Base-by-base conservation (phyloP, 2,113 vertebrate genomes). In the Lycaon pictus region DNA sequence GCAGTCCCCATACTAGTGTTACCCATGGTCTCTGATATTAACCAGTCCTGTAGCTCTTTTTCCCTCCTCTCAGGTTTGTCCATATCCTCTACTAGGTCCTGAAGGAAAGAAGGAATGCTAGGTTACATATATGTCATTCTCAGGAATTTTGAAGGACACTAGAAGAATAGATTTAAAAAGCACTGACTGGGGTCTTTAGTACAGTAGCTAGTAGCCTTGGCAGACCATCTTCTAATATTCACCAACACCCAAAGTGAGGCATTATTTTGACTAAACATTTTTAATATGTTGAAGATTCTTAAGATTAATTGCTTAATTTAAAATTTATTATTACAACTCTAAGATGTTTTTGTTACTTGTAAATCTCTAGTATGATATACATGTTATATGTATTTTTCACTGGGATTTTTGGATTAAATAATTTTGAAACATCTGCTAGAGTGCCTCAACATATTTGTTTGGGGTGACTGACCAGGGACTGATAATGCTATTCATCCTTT, bases 191-290 rank as follows among this genome's bases (percentile, higher is more conserved):
- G 2, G 1, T 79, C 35, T 63, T 94, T 58, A 90, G 5, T 82
- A 23, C 4, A 67, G 3, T 51, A 91, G 51, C 69, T 79, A 71
- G 56, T 90, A 62, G 17, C 71, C 20, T 92, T 55, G 76, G 53
- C 35, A 92, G 85, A 90, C 29, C 25, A 90, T 35, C 32, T 94
- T 90, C 58, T 67, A 35, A 48, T 69, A 67, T 37, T 92, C 53
- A 69, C n/a, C 35, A 82, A 0, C 3, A 88, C 48, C 22, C 37
- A 69, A 93, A 88, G 37, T 69, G 58, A 92, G 37, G 15, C 60
- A 83, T 80, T 81, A 7, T 94, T 95, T 96, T 96, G 81, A 13
- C 63, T 80, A 84, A 90, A 37, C 32, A 74, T 56, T 93, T 90
- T 97, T 81, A 85, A 17, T 81, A 81, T 72, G 8, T 67, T 93